Evolutionary conservation across 2,888 invertebrate genomes (phyloP), one percentile per base, ranked within the genome.

Genomic region (Branchinecta sandiegonensis): DNA sequence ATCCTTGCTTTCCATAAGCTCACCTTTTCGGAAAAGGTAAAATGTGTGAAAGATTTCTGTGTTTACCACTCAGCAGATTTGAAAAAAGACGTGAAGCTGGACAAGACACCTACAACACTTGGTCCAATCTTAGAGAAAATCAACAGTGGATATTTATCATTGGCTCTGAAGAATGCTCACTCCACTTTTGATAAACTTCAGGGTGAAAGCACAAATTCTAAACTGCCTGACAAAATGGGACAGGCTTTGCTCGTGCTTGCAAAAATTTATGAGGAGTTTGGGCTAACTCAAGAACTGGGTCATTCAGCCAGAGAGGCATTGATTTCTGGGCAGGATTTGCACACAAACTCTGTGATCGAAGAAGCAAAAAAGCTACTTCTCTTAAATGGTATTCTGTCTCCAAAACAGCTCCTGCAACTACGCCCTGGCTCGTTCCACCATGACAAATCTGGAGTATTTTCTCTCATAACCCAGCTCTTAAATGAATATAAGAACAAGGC

Each of bases 151-250:
- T 56, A 10, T 17, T 17, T 56, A 1, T 56, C 56, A 14, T 8
- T 14, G 17, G 56, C 56, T 8, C n/a, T 56, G 14, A n/a, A 14
- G n/a, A 17, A 56, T 14, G 17, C 56, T 17, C 56, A 56, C 17
- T 56, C 17, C n/a, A n/a, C 17, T 56, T 56, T 56, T 56, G 56
- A 56, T 17, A 56, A 17, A 17, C 56, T 56, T 56, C 56, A 56
- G 17, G 56, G 56, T 8, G 17, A 56, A 56, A 56, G 17, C 17
- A 17, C 56, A 10, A 56, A 17, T 56, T 56, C 56, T 8, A 56
- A 56, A 56, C 56, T 56, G n/a, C 56, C 56, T 14, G 56, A 56
- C 17, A 56, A 56, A 56, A 56, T 56, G 56, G 56, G 56, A 8
- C 56, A 56, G 17, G 56, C 56, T 10, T 56, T 56, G 56, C 56